Base-by-base conservation (phyloP, 2,888 invertebrate genomes). In the Gymnocheta viridis region DNA sequence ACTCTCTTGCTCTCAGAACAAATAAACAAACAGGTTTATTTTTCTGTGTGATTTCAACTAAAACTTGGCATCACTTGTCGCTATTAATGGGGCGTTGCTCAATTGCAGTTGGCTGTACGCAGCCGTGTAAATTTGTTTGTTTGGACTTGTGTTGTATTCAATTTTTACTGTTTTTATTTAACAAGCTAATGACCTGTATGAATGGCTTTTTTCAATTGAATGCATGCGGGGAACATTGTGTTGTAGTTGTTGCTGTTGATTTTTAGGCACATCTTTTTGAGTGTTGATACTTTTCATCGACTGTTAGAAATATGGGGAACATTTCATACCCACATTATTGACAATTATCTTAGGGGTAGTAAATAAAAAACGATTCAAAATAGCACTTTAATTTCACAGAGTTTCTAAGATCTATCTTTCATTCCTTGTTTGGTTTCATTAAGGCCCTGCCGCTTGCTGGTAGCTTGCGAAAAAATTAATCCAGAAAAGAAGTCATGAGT, bases 1-100 rank as follows among this genome's bases (percentile, higher is more conserved):
- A 3, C 19, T 32, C 19, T 47, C 6, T 5, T 72, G 54, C n/a
- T n/a, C n/a, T 73, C 19, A 29, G 0, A 14, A 4, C 1, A 19
- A 29, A 9, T n/a, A 19, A 27, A 12, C 1, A 47, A 69, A 73
- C 62, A 19, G 73, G 73, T 73, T 82, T 22, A 7, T 64, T 38
- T 17, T 12, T n/a, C n/a, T 29, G 27, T 41, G 4, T 4, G 12
- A n/a, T 2, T 19, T 44, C 66, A 0, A 9, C 1, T 0, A 0
- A 0, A 80, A 86, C 87, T 90, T 88, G 90, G 90, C 89, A 90
- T 86, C 89, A 90, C 89, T 89, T 88, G 85, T 32, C 17, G 14
- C 24, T 6, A n/a, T 79, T 79, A 66, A 67, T 56, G 73, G 83
- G 86, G 86, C 81, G 86, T 77, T 72, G 19, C 67, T 62, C 47